Percentiles rank a stretch among this genome's conserved stretches.
phyloP scores from a whole-genome alignment of 2,888 invertebrate species.

The Germaria angustata region DNA sequence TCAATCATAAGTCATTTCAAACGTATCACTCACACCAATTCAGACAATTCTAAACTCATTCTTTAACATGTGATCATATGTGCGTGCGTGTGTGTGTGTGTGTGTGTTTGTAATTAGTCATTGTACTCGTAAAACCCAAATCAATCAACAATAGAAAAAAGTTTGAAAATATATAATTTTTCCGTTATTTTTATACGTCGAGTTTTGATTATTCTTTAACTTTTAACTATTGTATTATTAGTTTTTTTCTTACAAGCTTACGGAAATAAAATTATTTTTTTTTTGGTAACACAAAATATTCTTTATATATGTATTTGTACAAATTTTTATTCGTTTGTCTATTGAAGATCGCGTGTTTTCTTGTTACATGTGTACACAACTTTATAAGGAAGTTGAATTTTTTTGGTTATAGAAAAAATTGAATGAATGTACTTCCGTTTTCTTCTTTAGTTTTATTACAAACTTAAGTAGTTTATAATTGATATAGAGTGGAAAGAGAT shows the following conservation, averaged over 20 bases:
- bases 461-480: conserved; percentile 43
- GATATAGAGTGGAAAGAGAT: neutral
- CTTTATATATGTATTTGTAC: conserved; percentile 6
- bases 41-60: neutral
- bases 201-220: conserved; percentile 11
- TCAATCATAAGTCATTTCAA: conserved; percentile 60
- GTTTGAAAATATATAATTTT: conserved; percentile 10
- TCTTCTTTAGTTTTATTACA: neutral
- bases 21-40: conserved; percentile 11
- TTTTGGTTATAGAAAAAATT: conserved; percentile 19
- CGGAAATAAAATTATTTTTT: conserved; percentile 49
- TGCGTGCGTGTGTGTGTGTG: conserved; percentile 1
- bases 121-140: conserved; percentile 66
- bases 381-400: conserved; percentile 54
- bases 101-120: conserved; percentile 57
- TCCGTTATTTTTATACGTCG: conserved; percentile 17
- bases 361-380: neutral
- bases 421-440: conserved; percentile 61
- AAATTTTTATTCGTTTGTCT: conserved; percentile 1
- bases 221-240: neutral
- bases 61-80: neutral
- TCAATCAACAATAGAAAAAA: conserved; percentile 65
- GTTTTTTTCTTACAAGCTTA: conserved; percentile 26
- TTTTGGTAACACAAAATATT: conserved; percentile 15
- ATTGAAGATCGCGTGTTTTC: conserved; percentile 52